phyloP scores from a whole-genome alignment of 2,113 vertebrate genomes.

The Nanorana parkeri region DNA sequence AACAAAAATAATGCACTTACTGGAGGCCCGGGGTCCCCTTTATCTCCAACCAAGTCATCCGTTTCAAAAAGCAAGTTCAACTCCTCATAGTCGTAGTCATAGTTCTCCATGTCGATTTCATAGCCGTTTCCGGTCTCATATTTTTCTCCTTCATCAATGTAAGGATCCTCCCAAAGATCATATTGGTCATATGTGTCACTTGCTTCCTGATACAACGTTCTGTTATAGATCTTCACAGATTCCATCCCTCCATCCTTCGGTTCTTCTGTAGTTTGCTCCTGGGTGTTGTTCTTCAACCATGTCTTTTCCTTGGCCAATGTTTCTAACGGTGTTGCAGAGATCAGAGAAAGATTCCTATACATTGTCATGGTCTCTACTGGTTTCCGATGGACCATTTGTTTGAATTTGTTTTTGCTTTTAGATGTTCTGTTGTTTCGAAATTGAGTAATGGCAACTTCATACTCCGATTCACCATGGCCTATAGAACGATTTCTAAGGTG shows the following conservation, averaged over 20 bases:
- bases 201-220: conserved; percentile 73
- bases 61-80: conserved; percentile 82
- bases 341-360: conserved; percentile 58
- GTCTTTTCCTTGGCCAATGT: conserved; percentile 65
- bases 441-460: background rate
- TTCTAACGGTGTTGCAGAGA: conserved; percentile 61
- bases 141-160: conserved; percentile 61
- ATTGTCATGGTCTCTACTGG: conserved; percentile 67
- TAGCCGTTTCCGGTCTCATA: conserved; percentile 72
- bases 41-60: conserved; percentile 82
- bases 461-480: background rate
- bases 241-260: conserved; percentile 64
- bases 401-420: conserved; percentile 20
- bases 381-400: conserved; percentile 50
- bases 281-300: conserved; percentile 66
- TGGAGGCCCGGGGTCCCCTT: conserved; percentile 89
- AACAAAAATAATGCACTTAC: conserved; percentile 79
- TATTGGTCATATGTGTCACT: conserved; percentile 70
- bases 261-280: conserved; percentile 62
- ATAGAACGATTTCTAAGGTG: conserved; percentile 60
- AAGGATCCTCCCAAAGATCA: conserved; percentile 69
- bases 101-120: conserved; percentile 75
- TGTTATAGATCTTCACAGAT: conserved; percentile 73
- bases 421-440: background rate
- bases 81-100: conserved; percentile 88